phyloP scores from a whole-genome alignment of 2,888 invertebrate genomes.

The Agrochola macilenta region DNA sequence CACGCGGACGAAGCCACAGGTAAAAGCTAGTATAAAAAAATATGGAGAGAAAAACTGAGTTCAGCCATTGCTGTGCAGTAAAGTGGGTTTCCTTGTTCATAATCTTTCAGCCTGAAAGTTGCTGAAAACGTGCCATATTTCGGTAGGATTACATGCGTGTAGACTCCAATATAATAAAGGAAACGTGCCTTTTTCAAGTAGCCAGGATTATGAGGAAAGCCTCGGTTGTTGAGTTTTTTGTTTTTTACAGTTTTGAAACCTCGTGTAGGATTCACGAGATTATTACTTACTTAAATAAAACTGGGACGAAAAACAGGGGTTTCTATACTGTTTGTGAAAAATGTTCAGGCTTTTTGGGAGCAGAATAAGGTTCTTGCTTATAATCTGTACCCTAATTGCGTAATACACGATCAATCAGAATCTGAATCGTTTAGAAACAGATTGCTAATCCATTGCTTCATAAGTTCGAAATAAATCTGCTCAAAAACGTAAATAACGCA shows the following conservation, averaged over 20 bases:
- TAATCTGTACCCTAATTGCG: background rate
- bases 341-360: background rate
- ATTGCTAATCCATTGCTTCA: too few species aligned
- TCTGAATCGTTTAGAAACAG: too few species aligned
- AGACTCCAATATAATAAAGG: slow-evolving; percentile 34
- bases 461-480: too few species aligned
- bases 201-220: slow-evolving; percentile 38
- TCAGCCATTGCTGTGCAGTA: slow-evolving; percentile 27
- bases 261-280: slow-evolving; percentile 30
- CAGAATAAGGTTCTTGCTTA: background rate
- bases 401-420: too few species aligned
- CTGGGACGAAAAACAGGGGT: background rate
- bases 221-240: background rate
- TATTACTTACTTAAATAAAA: slow-evolving; percentile 22
- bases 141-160: slow-evolving; percentile 54
- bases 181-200: slow-evolving; percentile 56
- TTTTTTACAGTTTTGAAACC: slow-evolving; percentile 19
- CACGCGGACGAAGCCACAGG: too few species aligned
- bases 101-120: slow-evolving; percentile 52
- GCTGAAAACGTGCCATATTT: slow-evolving; percentile 53
- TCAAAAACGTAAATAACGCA: too few species aligned
- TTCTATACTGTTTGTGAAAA: background rate
- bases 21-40: background rate
- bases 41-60: slow-evolving; percentile 14
- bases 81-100: slow-evolving; percentile 66